A percentile compares a stretch with the other conserved stretches of the same genome.
phyloP scores from a whole-genome alignment of 1,140 invertebrate species.

The Lasaia peninsularis region DNA sequence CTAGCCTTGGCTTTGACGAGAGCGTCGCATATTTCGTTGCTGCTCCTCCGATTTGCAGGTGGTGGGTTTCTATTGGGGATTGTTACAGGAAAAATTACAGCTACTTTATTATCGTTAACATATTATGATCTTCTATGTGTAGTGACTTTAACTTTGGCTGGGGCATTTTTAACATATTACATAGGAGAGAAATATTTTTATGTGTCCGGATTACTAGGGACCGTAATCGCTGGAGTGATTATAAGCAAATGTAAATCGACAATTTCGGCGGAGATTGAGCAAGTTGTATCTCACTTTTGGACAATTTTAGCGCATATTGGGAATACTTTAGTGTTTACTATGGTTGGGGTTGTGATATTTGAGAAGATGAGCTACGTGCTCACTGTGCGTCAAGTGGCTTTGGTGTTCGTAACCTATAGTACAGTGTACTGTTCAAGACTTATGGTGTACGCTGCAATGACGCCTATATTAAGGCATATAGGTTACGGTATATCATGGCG shows the following conservation, averaged over 20 bases:
- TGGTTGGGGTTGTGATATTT: slow-evolving; percentile 63
- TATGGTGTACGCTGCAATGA: slow-evolving; percentile 54
- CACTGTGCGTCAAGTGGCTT: slow-evolving; percentile 46
- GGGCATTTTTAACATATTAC: slow-evolving; percentile 61
- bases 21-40: slow-evolving; percentile 48
- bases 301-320: slow-evolving; percentile 45
- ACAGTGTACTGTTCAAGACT: slow-evolving; percentile 58
- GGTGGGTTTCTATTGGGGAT: slow-evolving; percentile 53
- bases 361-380: slow-evolving; percentile 53
- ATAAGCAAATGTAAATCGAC: slow-evolving; percentile 55
- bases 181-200: slow-evolving; percentile 65
- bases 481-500: slow-evolving; percentile 64
- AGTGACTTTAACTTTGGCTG: slow-evolving; percentile 48
- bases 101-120: slow-evolving; percentile 45
- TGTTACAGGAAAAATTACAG: slow-evolving; percentile 48
- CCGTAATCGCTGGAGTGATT: slow-evolving; percentile 53
- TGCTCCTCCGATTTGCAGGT: slow-evolving; percentile 50
- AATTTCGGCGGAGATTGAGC: slow-evolving; percentile 55
- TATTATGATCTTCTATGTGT: slow-evolving; percentile 59
- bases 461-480: slow-evolving; percentile 48
- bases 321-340: slow-evolving; percentile 58
- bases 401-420: slow-evolving; percentile 61
- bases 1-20: slow-evolving; percentile 46
- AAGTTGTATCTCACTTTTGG: slow-evolving; percentile 52
- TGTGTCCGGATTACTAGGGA: slow-evolving; percentile 57